Base-by-base conservation (phyloP, 2,113 vertebrate genomes). In the Gasterosteus aculeatus region DNA sequence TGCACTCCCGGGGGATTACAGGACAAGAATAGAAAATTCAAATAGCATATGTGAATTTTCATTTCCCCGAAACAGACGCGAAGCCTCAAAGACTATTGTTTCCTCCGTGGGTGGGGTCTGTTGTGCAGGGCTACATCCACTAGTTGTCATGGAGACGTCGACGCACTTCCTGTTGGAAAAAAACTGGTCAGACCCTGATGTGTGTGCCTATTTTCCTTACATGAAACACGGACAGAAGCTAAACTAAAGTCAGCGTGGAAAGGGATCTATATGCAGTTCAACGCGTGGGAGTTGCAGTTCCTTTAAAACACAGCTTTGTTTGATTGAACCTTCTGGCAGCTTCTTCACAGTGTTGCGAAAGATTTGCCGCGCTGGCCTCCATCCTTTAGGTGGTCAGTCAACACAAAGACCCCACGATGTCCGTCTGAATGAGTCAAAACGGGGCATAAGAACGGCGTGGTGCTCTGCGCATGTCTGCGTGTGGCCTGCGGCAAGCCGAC, bases 11-110 rank as follows among this genome's bases (percentile, higher is more conserved):
- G 10, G 66, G 69, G 85, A 74, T 70, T 73, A 66, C 1, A 6
- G 44, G 57, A 85, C 22, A 26, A 91, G 85, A 91, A 90, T 89
- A 72, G 86, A 83, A 76, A 9, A 60, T 77, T 84, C 64, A 85
- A 91, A 91, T 79, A 88, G 81, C 81, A 69, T 46, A 47, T 42
- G 62, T 12, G 59, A 68, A 68, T 83, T 84, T 51, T 86, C 85
- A 16, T 69, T 84, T 39, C 76, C 26, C 39, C 69, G 64, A 78
- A 44, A 11, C 84, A 75, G 78, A 88, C 74, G 54, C 10, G 5
- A 31, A 71, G 19, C 49, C 51, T 60, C 12, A 51, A 72, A 72
- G 59, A 51, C 82, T 71, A 90, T 91, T 88, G 86, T 88, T 88
- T 74, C 33, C 71, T 31, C 29, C n/a, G 69, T 57, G 83, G 85